A percentile compares a stretch with the other conserved stretches of the same genome.
Conservation (phyloP, 2,113 vertebrate species). For the Orthonyx spaldingii region DNA sequence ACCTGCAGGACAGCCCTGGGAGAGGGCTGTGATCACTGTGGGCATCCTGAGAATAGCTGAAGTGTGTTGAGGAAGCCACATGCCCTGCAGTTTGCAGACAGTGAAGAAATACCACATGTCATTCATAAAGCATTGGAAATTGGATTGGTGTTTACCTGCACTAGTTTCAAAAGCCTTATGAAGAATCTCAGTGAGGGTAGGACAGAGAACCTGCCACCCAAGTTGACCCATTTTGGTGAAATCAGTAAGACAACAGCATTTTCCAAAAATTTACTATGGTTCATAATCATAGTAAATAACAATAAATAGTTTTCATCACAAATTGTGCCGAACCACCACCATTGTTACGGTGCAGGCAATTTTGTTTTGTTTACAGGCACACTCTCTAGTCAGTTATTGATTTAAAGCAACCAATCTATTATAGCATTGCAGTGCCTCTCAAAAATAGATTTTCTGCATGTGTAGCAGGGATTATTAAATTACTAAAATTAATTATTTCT, state of each 20-base stretch:
- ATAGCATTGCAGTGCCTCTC: not conserved
- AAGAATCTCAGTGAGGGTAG: fast-evolving
- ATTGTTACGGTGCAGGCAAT: not conserved
- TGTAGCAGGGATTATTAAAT: not conserved
- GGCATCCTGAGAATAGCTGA: not conserved
- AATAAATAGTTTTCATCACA: not conserved
- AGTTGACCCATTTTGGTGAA: not conserved
- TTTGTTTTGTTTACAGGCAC: not conserved
- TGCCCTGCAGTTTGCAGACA: not conserved
- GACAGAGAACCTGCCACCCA: not conserved
- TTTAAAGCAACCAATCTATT: not conserved
- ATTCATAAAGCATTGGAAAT: not conserved
- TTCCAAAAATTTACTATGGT: not conserved
- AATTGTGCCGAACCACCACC: not conserved
- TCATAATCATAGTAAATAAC: no score
- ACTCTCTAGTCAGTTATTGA: not conserved
- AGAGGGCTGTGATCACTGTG: fast-evolving
- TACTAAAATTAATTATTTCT: not conserved
- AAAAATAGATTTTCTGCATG: not conserved
- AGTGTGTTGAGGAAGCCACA: fast-evolving
- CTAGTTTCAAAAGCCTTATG: not conserved
- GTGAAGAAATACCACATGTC: not conserved
- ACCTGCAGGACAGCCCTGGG: fast-evolving
- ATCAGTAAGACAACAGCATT: not conserved
- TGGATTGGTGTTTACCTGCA: not conserved